Percentiles rank a stretch among this genome's conserved stretches.
Conservation (phyloP, 2,888 invertebrate genomes). For the Bursaphelenchus okinawaensis region DNA sequence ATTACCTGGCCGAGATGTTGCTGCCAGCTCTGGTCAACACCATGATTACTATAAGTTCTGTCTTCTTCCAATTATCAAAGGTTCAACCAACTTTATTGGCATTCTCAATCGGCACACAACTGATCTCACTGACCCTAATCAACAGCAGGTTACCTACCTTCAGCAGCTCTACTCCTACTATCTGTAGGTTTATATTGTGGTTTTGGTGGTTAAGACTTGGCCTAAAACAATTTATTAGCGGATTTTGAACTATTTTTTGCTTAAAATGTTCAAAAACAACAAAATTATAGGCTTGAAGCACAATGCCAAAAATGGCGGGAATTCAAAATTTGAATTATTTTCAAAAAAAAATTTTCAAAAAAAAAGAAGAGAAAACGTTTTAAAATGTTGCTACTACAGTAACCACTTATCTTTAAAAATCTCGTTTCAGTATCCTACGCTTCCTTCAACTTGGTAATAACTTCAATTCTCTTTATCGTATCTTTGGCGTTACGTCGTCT, state of each 20-base stretch:
- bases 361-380: neutral
- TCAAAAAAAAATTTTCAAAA: too few species aligned
- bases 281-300: neutral
- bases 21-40: slow-evolving; percentile 51
- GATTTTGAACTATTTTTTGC: too few species aligned
- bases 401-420: neutral
- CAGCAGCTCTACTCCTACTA: slow-evolving; percentile 52
- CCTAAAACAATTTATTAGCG: too few species aligned
- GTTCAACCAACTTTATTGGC: slow-evolving; percentile 49
- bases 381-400: neutral
- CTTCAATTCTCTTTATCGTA: slow-evolving; percentile 45
- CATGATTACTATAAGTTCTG: slow-evolving; percentile 50
- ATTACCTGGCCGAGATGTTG: slow-evolving; percentile 53
- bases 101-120: slow-evolving; percentile 48
- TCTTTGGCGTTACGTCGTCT: slow-evolving; percentile 46
- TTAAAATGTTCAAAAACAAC: too few species aligned
- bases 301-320: too few species aligned
- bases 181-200: slow-evolving; percentile 40
- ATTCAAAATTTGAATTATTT: too few species aligned
- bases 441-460: slow-evolving; percentile 53
- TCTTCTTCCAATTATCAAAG: slow-evolving; percentile 53
- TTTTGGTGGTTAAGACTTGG: too few species aligned
- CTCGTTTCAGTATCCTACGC: slow-evolving; percentile 54
- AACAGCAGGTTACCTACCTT: slow-evolving; percentile 51
- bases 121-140: slow-evolving; percentile 45